These are phyloP conservation scores for Emberiza fucata DNA, from an alignment of 2,113 vertebrate species.

Conservation along the genomic window DNA sequence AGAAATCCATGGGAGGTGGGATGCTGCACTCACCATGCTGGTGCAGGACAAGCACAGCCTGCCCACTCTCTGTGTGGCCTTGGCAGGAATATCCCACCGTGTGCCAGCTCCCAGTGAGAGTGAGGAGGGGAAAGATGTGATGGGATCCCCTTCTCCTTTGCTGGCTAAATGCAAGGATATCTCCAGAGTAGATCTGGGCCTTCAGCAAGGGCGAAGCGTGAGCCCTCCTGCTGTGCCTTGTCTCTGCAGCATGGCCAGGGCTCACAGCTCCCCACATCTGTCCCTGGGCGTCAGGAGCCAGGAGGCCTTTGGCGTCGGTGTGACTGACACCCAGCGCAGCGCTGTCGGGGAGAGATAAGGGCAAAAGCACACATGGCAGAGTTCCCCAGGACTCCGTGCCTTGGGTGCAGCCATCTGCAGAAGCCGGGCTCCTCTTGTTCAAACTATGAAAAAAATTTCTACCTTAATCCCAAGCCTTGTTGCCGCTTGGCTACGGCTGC, in stretches of 20 bases:
- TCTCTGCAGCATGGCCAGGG: not conserved
- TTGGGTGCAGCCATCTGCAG: not conserved
- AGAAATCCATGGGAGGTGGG: not conserved
- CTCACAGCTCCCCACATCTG: not conserved
- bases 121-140: not conserved
- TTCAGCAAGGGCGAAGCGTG: not conserved
- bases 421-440: not conserved
- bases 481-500: not conserved
- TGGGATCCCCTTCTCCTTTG: not conserved
- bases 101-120: not conserved
- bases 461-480: not conserved
- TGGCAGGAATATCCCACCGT: not conserved
- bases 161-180: not conserved
- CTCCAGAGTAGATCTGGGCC: not conserved
- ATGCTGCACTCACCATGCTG: accelerated
- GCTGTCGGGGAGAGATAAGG: not conserved
- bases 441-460: not conserved
- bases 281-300: not conserved
- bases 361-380: accelerated
- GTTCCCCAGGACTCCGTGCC: not conserved
- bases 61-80: accelerated
- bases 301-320: not conserved
- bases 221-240: not conserved
- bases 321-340: not conserved
- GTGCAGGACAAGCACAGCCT: not conserved